phyloP scores from a whole-genome alignment of 2,888 invertebrate species.

The Lepidochrysops patricia region DNA sequence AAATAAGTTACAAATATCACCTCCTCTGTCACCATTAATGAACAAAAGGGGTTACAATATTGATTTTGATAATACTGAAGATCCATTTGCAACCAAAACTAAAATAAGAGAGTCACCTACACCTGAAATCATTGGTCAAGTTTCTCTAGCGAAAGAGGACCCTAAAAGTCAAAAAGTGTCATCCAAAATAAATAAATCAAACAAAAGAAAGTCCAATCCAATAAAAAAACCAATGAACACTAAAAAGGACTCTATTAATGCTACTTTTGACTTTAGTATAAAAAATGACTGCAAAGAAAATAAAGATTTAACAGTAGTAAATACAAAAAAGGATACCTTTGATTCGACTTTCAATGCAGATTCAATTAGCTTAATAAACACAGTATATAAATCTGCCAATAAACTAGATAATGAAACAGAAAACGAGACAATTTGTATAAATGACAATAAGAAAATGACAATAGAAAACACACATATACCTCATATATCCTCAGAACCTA shows the following conservation, averaged over 20 bases:
- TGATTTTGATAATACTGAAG: conserved; percentile 56
- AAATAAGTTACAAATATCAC: conserved; percentile 27
- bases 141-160: background rate
- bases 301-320: background rate
- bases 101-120: conserved; percentile 50
- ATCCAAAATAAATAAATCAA: conserved; percentile 21
- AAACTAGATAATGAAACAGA: background rate
- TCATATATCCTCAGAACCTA: background rate
- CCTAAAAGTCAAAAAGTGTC: background rate
- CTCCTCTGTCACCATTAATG: conserved; percentile 47
- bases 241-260: conserved; percentile 27
- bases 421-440: background rate
- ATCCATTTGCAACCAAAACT: conserved; percentile 57
- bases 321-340: background rate
- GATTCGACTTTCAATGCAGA: background rate
- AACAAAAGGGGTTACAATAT: conserved; percentile 54
- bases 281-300: background rate
- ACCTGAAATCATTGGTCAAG: conserved; percentile 22
- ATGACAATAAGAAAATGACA: background rate
- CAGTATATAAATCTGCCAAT: background rate
- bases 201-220: conserved; percentile 43
- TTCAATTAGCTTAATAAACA: background rate
- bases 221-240: conserved; percentile 29
- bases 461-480: background rate
- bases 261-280: conserved; percentile 21